phyloP scores from a whole-genome alignment of 2,888 invertebrate genomes.

The Nineta flava region DNA sequence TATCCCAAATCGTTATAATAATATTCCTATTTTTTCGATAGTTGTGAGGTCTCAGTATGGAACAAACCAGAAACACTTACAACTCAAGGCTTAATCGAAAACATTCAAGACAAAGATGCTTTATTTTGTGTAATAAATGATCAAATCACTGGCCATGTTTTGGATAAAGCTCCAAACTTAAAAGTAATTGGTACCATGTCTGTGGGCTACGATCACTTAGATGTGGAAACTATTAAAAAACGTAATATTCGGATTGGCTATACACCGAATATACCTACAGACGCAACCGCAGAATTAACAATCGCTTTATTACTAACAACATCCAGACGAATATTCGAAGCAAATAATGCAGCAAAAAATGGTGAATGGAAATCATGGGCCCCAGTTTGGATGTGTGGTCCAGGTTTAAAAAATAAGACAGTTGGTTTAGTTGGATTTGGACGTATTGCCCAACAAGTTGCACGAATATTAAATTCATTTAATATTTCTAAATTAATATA shows the following conservation, averaged over 20 bases:
- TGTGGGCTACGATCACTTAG: constrained; percentile 80
- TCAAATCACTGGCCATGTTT: constrained; percentile 60
- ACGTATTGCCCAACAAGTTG: constrained; percentile 68
- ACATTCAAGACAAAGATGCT: constrained; percentile 55
- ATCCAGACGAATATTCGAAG: constrained; percentile 68
- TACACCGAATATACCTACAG: constrained; percentile 76
- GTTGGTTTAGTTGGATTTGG: constrained; percentile 78
- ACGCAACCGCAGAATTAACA: constrained; percentile 82
- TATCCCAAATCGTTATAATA: no score
- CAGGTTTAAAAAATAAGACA: constrained; percentile 57
- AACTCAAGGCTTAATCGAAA: constrained; percentile 47
- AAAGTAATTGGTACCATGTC: constrained; percentile 83
- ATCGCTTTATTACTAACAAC: constrained; percentile 70
- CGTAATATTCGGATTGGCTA: constrained; percentile 67
- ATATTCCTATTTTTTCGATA: no score
- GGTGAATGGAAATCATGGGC: constrained; percentile 85
- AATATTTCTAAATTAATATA: constrained; percentile 59
- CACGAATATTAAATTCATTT: constrained; percentile 58
- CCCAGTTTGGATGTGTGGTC: constrained; percentile 82
- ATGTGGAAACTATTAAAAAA: constrained; percentile 55
- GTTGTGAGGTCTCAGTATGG: constrained; percentile 45
- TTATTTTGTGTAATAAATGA: constrained; percentile 72
- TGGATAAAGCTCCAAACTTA: constrained; percentile 52
- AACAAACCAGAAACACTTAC: constrained; percentile 45
- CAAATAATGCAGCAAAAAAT: constrained; percentile 47